A percentile compares a stretch with the other conserved stretches of the same genome.
Evolutionary conservation across 2,888 invertebrate species (phyloP).

Genomic region (Fragum sueziense): DNA sequence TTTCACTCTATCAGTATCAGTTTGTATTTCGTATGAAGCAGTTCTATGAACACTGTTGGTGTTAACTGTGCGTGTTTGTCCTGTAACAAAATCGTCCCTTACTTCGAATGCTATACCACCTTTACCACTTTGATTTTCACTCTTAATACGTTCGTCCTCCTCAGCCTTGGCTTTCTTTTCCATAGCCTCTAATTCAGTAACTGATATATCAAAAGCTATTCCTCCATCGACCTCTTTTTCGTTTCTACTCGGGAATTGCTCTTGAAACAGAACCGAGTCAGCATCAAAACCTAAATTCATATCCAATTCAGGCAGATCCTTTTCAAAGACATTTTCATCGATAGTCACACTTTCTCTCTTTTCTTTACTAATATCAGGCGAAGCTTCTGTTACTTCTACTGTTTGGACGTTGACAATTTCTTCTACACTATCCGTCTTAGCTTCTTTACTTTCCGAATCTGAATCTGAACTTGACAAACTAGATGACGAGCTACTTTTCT

Average conservation of each 20-base stretch:
- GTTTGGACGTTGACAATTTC: not conserved
- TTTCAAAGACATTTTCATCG: conserved; percentile 40
- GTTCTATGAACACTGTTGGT: conserved; percentile 56
- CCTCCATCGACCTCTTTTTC: conserved; percentile 64
- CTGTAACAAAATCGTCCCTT: conserved; percentile 69
- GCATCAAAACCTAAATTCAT: conserved; percentile 61
- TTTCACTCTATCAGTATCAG: conserved; percentile 26
- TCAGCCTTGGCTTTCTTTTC: conserved; percentile 55
- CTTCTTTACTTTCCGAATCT: not conserved
- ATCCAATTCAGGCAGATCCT: conserved; percentile 54
- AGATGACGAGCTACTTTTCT: conserved; percentile 11
- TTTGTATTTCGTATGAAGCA: conserved; percentile 50
- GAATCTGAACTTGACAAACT: conserved; percentile 12
- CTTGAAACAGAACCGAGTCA: conserved; percentile 61
- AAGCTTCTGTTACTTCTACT: conserved; percentile 1
- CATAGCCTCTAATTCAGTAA: conserved; percentile 65
- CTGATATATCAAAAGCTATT: conserved; percentile 67
- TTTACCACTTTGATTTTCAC: conserved; percentile 44
- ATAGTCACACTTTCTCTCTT: not conserved
- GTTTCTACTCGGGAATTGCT: conserved; percentile 64
- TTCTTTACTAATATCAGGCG: not conserved
- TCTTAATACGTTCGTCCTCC: conserved; percentile 48
- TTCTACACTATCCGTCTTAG: not conserved
- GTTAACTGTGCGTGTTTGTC: conserved; percentile 57
- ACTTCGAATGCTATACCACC: conserved; percentile 72